These are phyloP conservation scores for Zoroaster sp. DNA, from an alignment of 53 echinoderm and acorn worm genomes.

Conservation along the genomic window DNA sequence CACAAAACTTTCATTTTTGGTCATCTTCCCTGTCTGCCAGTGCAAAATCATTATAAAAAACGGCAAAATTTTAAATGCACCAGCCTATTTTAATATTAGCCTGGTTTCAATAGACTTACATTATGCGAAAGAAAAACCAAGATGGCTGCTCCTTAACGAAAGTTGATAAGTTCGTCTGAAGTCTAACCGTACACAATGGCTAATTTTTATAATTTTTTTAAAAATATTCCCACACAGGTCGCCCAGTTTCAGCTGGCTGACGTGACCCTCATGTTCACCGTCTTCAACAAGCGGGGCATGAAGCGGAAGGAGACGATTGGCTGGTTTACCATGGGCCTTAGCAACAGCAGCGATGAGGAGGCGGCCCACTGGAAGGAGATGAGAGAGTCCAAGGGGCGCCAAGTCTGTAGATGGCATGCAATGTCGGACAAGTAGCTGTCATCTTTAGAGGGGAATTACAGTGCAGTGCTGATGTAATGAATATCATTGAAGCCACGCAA, in stretches of 20 bases:
- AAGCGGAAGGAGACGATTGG: constrained; percentile 94
- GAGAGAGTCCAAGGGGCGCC: constrained; percentile 88
- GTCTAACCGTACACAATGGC: too few species aligned
- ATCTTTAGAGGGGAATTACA: neutral
- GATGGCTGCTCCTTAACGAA: too few species aligned
- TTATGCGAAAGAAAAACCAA: too few species aligned
- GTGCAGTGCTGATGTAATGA: neutral
- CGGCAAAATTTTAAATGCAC: too few species aligned
- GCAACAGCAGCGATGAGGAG: constrained; percentile 97
- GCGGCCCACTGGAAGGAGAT: constrained; percentile 97
- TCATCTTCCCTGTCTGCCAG: too few species aligned
- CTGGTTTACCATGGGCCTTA: constrained; percentile 99
- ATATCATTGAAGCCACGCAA: neutral
- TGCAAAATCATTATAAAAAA: too few species aligned
- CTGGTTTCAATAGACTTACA: too few species aligned
- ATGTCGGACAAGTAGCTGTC: constrained; percentile 63
- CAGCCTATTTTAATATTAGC: too few species aligned
- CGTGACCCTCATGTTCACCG: constrained; percentile 92
- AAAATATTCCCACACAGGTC: constrained; percentile 61
- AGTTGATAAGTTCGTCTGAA: too few species aligned
- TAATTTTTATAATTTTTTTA: neutral
- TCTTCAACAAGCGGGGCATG: constrained; percentile 97
- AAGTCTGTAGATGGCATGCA: constrained; percentile 93
- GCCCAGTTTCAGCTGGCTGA: constrained; percentile 97
- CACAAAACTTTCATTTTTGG: too few species aligned